Conservation (phyloP, 2,113 vertebrate species). For the Martes martes region DNA sequence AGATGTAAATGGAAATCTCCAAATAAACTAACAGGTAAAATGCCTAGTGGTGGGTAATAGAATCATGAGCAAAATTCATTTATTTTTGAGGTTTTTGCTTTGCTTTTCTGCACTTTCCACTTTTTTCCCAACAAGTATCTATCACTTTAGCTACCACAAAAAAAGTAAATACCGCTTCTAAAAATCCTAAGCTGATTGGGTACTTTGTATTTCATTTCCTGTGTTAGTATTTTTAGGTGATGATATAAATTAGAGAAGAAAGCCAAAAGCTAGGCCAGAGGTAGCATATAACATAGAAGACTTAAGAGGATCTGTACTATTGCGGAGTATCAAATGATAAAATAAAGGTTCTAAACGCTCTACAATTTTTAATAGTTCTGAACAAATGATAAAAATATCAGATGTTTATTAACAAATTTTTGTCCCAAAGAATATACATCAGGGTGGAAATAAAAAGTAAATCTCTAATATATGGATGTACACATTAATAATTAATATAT, state of each 20-base stretch:
- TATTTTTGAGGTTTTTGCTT: neutral
- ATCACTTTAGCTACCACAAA: neutral
- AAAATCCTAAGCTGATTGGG: neutral
- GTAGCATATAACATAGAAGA: neutral
- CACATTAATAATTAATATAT: neutral
- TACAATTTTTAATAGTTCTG: neutral
- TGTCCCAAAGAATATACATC: neutral
- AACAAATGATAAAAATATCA: neutral
- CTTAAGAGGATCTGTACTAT: neutral
- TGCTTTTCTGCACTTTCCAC: constrained; percentile 11
- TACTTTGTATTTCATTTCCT: neutral
- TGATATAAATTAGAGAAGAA: neutral
- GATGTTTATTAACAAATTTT: neutral
- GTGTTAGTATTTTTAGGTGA: neutral
- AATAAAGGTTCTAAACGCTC: neutral
- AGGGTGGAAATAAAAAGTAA: neutral
- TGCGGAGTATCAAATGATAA: neutral
- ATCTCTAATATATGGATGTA: neutral
- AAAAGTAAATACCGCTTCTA: neutral
- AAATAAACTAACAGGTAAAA: neutral
- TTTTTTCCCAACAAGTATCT: neutral
- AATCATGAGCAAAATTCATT: neutral
- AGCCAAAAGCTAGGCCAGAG: neutral
- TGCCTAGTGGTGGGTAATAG: neutral
- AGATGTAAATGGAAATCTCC: neutral